A percentile compares a stretch with the other conserved stretches of the same genome.
phyloP scores from a whole-genome alignment of 2,888 invertebrate species.

The Phalera bucephala region DNA sequence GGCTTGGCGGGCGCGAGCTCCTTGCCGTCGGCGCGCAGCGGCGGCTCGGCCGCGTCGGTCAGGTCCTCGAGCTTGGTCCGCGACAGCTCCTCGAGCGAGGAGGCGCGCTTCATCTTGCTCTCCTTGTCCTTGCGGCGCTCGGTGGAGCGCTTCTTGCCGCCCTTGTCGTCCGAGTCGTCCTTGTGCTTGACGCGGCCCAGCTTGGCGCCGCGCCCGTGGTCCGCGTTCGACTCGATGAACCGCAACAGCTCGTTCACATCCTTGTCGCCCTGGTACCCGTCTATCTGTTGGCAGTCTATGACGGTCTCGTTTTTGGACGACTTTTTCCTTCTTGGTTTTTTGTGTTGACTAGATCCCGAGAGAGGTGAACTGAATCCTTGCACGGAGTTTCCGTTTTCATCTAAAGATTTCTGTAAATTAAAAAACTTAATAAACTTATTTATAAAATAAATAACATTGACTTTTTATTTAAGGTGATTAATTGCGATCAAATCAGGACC shows the following conservation, averaged over 20 bases:
- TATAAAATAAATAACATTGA: too few relatives aligned
- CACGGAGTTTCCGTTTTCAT: constrained; percentile 92
- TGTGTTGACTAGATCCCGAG: constrained; percentile 75
- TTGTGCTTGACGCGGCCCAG: constrained; percentile 62
- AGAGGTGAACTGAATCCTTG: constrained; percentile 78
- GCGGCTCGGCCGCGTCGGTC: constrained; percentile 64
- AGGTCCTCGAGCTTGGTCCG: constrained; percentile 89
- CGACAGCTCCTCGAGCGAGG: constrained; percentile 91
- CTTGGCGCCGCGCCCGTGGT: constrained; percentile 58
- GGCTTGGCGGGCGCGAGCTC: constrained; percentile 63
- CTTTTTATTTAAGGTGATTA: not conserved
- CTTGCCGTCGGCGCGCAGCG: too few relatives aligned
- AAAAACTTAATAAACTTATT: constrained; percentile 9
- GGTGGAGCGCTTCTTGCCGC: constrained; percentile 76
- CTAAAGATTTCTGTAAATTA: constrained; percentile 85
- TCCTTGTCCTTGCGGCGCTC: constrained; percentile 71
- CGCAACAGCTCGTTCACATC: constrained; percentile 90
- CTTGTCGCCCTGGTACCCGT: constrained; percentile 91
- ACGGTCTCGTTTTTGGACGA: constrained; percentile 83
- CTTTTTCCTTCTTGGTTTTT: constrained; percentile 84
- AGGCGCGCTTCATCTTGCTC: constrained; percentile 85
- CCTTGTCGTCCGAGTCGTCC: constrained; percentile 71
- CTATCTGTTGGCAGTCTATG: constrained; percentile 85
- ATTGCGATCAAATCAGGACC: too few relatives aligned
- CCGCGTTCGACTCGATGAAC: constrained; percentile 87